Evolutionary conservation across 2,888 invertebrate genomes (phyloP).

Genomic region (Crematogaster levior): DNA sequence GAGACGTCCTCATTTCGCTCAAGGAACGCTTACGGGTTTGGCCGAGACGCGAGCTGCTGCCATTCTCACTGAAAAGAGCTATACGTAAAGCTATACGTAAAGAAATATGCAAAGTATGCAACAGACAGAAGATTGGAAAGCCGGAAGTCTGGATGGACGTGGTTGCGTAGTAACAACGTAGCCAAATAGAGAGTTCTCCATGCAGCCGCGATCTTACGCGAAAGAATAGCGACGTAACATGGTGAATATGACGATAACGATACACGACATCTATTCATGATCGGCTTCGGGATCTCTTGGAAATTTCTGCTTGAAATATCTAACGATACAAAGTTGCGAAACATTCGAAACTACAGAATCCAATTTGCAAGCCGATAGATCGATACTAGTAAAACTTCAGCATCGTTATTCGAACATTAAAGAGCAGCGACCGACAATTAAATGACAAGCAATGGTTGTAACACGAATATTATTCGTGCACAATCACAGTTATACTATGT

Average conservation of each 20-base stretch:
- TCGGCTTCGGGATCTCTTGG: background rate
- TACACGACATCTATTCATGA: background rate
- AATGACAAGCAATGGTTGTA: background rate
- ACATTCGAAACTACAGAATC: background rate
- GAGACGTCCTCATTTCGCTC: slow-evolving; percentile 9
- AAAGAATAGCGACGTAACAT: background rate
- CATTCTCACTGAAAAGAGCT: background rate
- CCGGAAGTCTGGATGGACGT: slow-evolving; percentile 3
- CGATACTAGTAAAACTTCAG: background rate
- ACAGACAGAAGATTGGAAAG: slow-evolving; percentile 33
- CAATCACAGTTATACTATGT: slow-evolving; percentile 20
- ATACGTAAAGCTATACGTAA: background rate
- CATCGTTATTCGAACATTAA: background rate
- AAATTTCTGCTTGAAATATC: background rate
- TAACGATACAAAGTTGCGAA: background rate
- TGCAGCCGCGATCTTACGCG: background rate
- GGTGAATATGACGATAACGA: background rate
- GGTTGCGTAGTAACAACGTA: slow-evolving; percentile 9
- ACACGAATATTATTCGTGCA: background rate
- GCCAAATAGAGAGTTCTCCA: slow-evolving; percentile 33
- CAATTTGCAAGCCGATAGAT: background rate
- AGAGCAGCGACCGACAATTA: background rate
- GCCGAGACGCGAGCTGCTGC: background rate
- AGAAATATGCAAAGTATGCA: slow-evolving; percentile 31
- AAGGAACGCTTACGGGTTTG: background rate